Evolutionary conservation across 1,140 invertebrate species (phyloP).

Genomic region (Homalodisca vitripennis): DNA sequence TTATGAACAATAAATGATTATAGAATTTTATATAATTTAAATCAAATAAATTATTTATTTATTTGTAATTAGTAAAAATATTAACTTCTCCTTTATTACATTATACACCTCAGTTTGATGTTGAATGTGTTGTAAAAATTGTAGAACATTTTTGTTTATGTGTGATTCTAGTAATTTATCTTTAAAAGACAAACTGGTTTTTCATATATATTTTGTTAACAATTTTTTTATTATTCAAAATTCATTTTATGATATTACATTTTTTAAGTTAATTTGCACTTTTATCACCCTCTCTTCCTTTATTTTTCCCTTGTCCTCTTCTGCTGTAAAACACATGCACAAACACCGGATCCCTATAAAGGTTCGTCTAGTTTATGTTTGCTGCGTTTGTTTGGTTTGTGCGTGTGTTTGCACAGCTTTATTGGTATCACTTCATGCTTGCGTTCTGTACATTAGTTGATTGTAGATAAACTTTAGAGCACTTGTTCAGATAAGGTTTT

Average conservation of each 20-base stretch:
- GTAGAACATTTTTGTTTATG: neutral
- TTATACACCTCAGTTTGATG: too few species aligned
- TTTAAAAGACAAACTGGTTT: neutral
- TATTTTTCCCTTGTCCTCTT: neutral
- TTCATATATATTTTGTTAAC: neutral
- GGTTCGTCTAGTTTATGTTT: neutral
- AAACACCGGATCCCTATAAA: neutral
- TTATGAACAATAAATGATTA: too few species aligned
- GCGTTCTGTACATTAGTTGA: too few species aligned
- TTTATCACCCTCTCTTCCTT: neutral
- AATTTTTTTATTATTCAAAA: neutral
- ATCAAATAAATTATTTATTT: too few species aligned
- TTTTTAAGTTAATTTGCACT: neutral
- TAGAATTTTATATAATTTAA: too few species aligned
- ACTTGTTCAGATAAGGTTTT: too few species aligned
- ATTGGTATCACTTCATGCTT: neutral
- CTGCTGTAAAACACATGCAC: constrained; percentile 1
- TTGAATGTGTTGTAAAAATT: neutral
- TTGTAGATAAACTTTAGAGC: too few species aligned
- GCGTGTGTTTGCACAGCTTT: constrained; percentile 4
- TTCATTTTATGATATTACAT: neutral
- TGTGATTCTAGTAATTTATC: neutral
- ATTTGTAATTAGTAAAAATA: too few species aligned
- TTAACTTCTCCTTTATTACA: too few species aligned
- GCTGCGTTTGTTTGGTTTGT: constrained; percentile 1